Evolutionary conservation across 2,797 vertebrate genomes (phyloP).

Genomic region (Thripadectes ignobilis): DNA sequence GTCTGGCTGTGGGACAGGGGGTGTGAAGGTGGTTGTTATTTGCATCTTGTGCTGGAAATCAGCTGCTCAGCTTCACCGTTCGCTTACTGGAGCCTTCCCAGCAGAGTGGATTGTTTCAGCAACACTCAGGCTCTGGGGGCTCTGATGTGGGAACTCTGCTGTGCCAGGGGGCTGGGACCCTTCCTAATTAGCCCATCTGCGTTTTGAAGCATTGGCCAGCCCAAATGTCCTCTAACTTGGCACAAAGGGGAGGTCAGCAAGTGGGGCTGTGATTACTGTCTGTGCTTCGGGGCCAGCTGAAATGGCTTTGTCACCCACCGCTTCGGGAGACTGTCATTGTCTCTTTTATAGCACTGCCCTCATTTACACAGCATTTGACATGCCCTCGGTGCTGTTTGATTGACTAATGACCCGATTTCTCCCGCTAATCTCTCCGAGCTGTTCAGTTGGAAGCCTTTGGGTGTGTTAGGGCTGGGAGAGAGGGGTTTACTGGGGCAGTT

Average conservation of each 20-base stretch:
- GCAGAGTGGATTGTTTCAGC: background rate
- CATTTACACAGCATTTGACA: background rate
- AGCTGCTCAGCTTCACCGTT: background rate
- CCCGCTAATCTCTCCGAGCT: background rate
- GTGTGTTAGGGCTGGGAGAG: background rate
- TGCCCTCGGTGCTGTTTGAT: background rate
- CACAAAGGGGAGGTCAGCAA: constrained; percentile 19
- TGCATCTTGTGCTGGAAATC: background rate
- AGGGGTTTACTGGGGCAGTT: background rate
- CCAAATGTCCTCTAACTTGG: background rate
- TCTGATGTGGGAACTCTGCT: background rate
- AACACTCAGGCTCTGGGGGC: background rate
- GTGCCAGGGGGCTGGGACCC: background rate
- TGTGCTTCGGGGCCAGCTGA: background rate
- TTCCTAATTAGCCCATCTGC: background rate
- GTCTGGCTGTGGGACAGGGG: accelerated
- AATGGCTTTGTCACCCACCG: background rate
- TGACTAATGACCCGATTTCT: background rate
- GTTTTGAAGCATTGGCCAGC: background rate
- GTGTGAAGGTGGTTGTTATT: background rate
- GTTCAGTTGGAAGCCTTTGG: background rate
- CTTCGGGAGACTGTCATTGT: background rate
- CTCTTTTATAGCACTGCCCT: background rate
- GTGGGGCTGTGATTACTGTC: background rate
- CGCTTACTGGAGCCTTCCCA: accelerated